These are phyloP conservation scores for Caenorhabditis brenneri DNA, from an alignment of 1,140 invertebrate genomes.

Conservation along the genomic window DNA sequence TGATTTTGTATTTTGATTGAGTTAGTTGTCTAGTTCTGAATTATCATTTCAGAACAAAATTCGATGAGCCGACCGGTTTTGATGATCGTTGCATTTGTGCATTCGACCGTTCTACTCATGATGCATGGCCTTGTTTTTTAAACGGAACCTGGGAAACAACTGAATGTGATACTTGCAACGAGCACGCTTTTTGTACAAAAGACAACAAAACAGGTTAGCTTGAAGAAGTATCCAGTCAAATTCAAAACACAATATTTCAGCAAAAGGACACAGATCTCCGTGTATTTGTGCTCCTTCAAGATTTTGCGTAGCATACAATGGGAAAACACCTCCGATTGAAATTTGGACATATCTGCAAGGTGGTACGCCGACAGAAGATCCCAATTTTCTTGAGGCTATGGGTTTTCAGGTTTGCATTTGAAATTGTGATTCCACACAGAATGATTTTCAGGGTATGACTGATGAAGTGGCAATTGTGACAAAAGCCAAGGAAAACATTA, in stretches of 20 bases:
- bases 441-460: constrained; percentile 62
- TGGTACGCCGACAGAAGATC: constrained; percentile 56
- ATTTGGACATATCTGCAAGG: constrained; percentile 57
- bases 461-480: constrained; percentile 67
- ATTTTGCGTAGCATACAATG: constrained; percentile 53
- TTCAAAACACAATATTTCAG: not conserved
- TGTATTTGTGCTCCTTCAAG: constrained; percentile 50
- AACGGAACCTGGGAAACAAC: constrained; percentile 58
- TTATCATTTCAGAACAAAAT: constrained; percentile 47
- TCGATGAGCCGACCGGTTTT: constrained; percentile 50
- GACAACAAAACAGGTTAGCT: constrained; percentile 47
- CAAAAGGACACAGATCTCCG: constrained; percentile 46
- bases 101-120: constrained; percentile 62
- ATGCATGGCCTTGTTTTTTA: constrained; percentile 66
- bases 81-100: constrained; percentile 60
- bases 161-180: constrained; percentile 61
- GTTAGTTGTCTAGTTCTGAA: not conserved
- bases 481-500: constrained; percentile 66
- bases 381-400: constrained; percentile 60
- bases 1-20: too few species aligned
- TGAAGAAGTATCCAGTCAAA: not conserved
- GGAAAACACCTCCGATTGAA: constrained; percentile 54
- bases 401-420: constrained; percentile 58
- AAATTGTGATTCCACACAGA: not conserved
- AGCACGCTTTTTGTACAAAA: constrained; percentile 60